phyloP scores from a whole-genome alignment of 2,113 vertebrate species.

The Beaufortia kweichowensis region DNA sequence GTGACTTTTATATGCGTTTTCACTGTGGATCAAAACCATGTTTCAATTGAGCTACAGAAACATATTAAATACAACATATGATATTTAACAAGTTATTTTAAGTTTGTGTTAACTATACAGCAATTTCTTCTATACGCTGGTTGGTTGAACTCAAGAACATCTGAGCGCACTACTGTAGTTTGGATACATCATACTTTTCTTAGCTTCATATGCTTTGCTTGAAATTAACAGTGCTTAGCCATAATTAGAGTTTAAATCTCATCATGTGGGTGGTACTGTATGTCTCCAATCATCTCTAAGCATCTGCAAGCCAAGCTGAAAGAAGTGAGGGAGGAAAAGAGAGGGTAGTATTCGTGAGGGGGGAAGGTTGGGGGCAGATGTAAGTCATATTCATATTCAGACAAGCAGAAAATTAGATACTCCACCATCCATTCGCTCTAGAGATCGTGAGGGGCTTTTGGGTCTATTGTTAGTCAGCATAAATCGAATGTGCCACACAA shows the following conservation, averaged over 20 bases:
- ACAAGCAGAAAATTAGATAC: constrained; percentile 79
- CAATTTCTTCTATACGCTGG: too few relatives aligned
- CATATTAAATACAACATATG: too few relatives aligned
- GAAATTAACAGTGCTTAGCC: constrained; percentile 51
- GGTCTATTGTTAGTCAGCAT: constrained; percentile 72
- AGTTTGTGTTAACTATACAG: too few relatives aligned
- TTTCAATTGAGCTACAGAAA: too few relatives aligned
- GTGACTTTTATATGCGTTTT: too few relatives aligned
- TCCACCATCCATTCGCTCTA: constrained; percentile 67
- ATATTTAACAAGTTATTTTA: too few relatives aligned
- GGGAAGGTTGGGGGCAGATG: constrained; percentile 30
- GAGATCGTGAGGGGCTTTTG: constrained; percentile 66
- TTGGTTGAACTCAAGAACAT: constrained; percentile 9
- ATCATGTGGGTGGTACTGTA: constrained; percentile 43
- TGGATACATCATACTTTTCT: constrained; percentile 34
- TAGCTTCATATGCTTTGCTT: constrained; percentile 46
- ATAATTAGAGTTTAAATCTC: constrained; percentile 46
- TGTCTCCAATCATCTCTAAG: too few relatives aligned
- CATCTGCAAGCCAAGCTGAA: neutral
- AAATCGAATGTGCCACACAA: constrained; percentile 57
- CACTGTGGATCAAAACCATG: too few relatives aligned
- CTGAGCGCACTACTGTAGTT: constrained; percentile 32
- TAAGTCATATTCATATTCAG: constrained; percentile 74
- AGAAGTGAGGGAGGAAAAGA: constrained; percentile 19
- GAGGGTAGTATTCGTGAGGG: constrained; percentile 8